These are phyloP conservation scores for Homalodisca vitripennis DNA, from an alignment of 1,140 invertebrate species.

Conservation along the genomic window DNA sequence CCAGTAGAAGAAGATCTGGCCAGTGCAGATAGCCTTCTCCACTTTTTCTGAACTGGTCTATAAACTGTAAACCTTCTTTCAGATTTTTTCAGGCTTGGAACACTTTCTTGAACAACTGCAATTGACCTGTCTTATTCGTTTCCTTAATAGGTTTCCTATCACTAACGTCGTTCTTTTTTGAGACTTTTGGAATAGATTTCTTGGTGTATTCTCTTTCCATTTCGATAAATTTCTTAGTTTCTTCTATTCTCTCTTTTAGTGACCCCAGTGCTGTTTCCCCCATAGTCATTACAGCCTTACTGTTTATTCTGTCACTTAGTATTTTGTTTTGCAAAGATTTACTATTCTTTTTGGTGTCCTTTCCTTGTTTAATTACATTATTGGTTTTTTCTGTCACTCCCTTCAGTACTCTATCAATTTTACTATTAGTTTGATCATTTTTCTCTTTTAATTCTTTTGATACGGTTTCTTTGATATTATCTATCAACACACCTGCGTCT, in stretches of 20 bases:
- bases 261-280: not conserved
- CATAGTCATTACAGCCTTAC: no score
- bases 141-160: no score
- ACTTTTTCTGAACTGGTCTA: constrained; percentile 8
- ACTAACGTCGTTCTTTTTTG: no score
- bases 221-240: not conserved
- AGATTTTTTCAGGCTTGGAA: not conserved
- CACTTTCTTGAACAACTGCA: not conserved
- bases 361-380: not conserved
- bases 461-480: not conserved
- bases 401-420: not conserved
- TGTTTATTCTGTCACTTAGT: no score
- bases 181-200: no score
- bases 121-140: no score
- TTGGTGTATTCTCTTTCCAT: constrained; percentile 17
- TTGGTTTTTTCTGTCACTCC: not conserved
- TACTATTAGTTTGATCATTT: constrained; percentile 5
- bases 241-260: not conserved
- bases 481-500: not conserved
- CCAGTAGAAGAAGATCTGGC: not conserved
- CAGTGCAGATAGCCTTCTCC: not conserved
- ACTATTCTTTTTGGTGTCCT: no score
- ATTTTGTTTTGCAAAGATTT: no score
- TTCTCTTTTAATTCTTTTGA: not conserved
- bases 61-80: constrained; percentile 15